Base-by-base conservation (phyloP, 2,113 vertebrate genomes). In the Gallinago media region DNA sequence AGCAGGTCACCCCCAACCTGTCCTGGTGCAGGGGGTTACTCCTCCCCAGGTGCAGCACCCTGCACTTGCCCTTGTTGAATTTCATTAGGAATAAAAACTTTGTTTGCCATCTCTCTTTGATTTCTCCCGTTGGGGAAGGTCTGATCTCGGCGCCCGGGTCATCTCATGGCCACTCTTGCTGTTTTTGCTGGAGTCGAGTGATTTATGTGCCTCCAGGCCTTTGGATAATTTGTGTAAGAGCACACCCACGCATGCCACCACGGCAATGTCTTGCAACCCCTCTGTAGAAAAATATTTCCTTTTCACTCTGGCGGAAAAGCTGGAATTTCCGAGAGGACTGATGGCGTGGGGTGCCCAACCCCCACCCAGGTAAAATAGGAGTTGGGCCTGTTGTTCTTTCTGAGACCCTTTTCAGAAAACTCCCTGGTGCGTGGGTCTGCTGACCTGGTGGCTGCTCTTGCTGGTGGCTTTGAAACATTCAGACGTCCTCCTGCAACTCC, bases 201-300 rank as follows among this genome's bases (percentile, higher is more conserved):
- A 92, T 95, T 94, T 80, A 83, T 92, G 88, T 38, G 67, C 55
- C 26, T 79, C 87, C 38, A 38, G 68, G 85, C 88, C 70, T 79
- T 83, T 14, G 85, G 92, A 62, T 85, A 88, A 79, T 76, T 80
- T 74, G 83, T 77, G 38, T 34, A 15, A 34, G 81, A 11, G 27
- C 78, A n/a, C 92, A 82, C 96, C 89, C 92, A 85, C 92, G 1
- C 92, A 44, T 84, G 83, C 95, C 22, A 9, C 86, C 77, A 49
- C 38, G 4, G 79, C 93, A 74, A 50, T 86, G 49, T 86, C 94
- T 83, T 50, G 38, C 71, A 89, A 80, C 65, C 75, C 49, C 67
- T 20, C 55, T 15, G 71, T 55, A 94, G 96, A 66, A 94, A 94
- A 96, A 93, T 94, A 95, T 94, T 96, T 92, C 95, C 85, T 88